phyloP scores from a whole-genome alignment of 2,888 invertebrate species.

The Pycnomerus fuliginosus region DNA sequence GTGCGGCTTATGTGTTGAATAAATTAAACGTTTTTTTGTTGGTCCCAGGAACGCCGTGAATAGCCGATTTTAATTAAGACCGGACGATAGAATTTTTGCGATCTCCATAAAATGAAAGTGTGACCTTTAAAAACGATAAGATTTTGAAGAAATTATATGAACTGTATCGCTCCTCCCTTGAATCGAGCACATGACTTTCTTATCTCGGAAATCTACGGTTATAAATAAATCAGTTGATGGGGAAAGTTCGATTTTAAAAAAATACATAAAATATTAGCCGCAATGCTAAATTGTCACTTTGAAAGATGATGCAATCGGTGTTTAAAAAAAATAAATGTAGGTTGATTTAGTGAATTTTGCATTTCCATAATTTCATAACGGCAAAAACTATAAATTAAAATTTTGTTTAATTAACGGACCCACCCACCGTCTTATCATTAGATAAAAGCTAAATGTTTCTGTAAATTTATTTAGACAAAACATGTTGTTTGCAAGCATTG shows the following conservation, averaged over 20 bases:
- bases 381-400: slow-evolving; percentile 10
- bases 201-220: no score
- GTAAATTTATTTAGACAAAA: background rate
- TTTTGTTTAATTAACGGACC: slow-evolving; percentile 8
- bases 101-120: no score
- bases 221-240: slow-evolving; percentile 16
- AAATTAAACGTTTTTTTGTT: no score
- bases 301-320: slow-evolving; percentile 12
- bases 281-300: slow-evolving; percentile 18
- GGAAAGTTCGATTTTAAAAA: slow-evolving; percentile 11
- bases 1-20: no score
- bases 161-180: no score
- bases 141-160: no score
- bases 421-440: no score
- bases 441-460: slow-evolving; percentile 3
- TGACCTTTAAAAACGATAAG: no score
- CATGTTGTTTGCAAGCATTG: slow-evolving; percentile 1
- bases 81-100: no score
- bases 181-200: no score
- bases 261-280: slow-evolving; percentile 12
- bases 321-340: slow-evolving; percentile 15
- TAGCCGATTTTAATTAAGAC: no score
- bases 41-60: no score
- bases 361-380: slow-evolving; percentile 19
- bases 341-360: slow-evolving; percentile 17